These are phyloP conservation scores for Listronotus oregonensis DNA, from an alignment of 1,140 invertebrate species.

Conservation along the genomic window DNA sequence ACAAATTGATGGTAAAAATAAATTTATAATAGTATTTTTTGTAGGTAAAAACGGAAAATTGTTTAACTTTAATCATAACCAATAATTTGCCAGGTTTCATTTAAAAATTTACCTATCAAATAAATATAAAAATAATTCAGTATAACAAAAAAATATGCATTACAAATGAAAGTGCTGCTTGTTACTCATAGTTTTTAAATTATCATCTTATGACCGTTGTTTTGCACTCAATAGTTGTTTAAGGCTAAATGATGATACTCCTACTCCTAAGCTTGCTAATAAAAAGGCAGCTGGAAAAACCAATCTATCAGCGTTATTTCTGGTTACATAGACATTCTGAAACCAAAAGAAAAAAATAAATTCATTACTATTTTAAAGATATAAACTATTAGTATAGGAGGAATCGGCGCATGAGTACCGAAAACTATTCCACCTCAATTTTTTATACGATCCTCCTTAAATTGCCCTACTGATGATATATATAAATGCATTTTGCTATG, in stretches of 20 bases:
- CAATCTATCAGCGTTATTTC: constrained; percentile 46
- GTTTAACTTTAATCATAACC: constrained; percentile 21
- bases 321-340: constrained; percentile 48
- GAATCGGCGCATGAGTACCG: no score
- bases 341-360: constrained; percentile 21
- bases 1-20: constrained; percentile 45
- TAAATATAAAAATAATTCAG: not conserved
- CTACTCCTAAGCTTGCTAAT: constrained; percentile 54
- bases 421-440: no score
- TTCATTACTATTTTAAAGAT: no score
- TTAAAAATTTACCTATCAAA: not conserved
- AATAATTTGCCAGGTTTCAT: not conserved
- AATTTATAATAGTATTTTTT: constrained; percentile 47
- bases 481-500: no score
- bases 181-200: not conserved
- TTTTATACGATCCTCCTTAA: no score
- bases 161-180: not conserved
- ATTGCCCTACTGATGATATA: no score
- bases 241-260: constrained; percentile 55
- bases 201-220: constrained; percentile 18
- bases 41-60: constrained; percentile 29
- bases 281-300: constrained; percentile 52
- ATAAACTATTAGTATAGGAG: no score
- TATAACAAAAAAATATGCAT: constrained; percentile 4
- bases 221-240: constrained; percentile 47